Percentiles rank a stretch among this genome's conserved stretches.
Evolutionary conservation across 1,140 invertebrate species (phyloP).

Genomic region (Drosophila cardini): DNA sequence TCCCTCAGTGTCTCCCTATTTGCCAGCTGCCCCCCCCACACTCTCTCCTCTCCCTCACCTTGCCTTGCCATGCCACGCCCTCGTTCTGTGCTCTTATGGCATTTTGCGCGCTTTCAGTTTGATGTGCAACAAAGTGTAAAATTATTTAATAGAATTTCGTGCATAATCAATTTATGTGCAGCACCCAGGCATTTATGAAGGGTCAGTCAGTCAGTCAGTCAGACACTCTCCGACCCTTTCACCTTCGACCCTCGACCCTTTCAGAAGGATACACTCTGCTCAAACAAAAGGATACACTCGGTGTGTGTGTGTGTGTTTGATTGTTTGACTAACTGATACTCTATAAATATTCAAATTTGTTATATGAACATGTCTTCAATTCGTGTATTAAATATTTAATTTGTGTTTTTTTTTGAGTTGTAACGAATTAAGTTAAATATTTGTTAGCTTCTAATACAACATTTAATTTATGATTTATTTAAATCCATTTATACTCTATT

Average conservation of each 20-base stretch:
- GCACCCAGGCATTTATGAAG: slow-evolving; percentile 52
- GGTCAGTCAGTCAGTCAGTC: slow-evolving; percentile 34
- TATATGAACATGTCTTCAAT: not conserved
- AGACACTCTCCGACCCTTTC: not conserved
- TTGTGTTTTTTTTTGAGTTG: no score
- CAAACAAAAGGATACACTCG: slow-evolving; percentile 43
- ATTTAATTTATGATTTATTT: not conserved
- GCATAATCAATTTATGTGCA: slow-evolving; percentile 84
- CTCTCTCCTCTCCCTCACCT: not conserved
- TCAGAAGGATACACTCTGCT: slow-evolving; percentile 51
- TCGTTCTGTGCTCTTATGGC: slow-evolving; percentile 56
- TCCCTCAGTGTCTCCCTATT: slow-evolving; percentile 5
- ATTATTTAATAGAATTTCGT: slow-evolving; percentile 83
- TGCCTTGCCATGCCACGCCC: slow-evolving; percentile 12
- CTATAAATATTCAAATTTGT: not conserved
- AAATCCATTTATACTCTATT: not conserved
- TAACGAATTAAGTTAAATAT: no score
- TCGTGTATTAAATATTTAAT: not conserved
- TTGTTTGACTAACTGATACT: slow-evolving; percentile 24
- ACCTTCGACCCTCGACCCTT: slow-evolving; percentile 37
- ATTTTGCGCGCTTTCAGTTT: slow-evolving; percentile 73
- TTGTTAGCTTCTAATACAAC: no score
- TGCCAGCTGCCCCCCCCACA: slow-evolving; percentile 10
- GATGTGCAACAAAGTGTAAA: slow-evolving; percentile 84
- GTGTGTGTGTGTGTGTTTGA: not conserved